These are phyloP conservation scores for Pteropus alecto DNA, from an alignment of 2,113 vertebrate species.

Conservation along the genomic window DNA sequence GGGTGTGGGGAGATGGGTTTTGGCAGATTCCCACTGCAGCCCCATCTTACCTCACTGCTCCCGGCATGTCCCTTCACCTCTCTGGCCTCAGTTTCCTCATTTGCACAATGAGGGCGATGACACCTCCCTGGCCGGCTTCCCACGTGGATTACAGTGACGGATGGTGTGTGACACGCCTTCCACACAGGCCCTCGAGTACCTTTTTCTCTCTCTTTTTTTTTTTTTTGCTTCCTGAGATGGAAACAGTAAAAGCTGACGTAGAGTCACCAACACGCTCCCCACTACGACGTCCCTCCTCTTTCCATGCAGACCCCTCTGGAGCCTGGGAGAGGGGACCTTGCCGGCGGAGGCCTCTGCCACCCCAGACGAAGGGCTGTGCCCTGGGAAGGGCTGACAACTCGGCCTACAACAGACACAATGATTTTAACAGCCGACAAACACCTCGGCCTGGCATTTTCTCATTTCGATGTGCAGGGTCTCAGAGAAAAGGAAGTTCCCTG, in stretches of 20 bases:
- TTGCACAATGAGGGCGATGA: rapidly evolving
- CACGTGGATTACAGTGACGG: rapidly evolving
- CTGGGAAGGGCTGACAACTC: no score
- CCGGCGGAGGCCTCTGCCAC: rapidly evolving
- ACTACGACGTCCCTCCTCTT: not conserved
- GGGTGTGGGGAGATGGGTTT: not conserved
- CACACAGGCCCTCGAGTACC: no score
- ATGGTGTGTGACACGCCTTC: not conserved
- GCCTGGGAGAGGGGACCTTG: not conserved
- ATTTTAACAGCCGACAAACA: no score
- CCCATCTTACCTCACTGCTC: not conserved
- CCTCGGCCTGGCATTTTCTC: not conserved
- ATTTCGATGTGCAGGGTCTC: not conserved
- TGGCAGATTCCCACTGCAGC: not conserved
- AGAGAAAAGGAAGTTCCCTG: not conserved
- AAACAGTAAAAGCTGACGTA: not conserved
- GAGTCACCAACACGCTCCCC: not conserved
- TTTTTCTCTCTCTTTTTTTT: not conserved
- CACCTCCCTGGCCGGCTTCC: not conserved
- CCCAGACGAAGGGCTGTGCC: not conserved
- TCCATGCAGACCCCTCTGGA: not conserved
- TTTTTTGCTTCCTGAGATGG: not conserved
- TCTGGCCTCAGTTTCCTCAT: not conserved
- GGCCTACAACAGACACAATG: not conserved
- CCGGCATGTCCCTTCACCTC: not conserved